phyloP scores from a whole-genome alignment of 2,797 vertebrate species.

The Catharus ustulatus region DNA sequence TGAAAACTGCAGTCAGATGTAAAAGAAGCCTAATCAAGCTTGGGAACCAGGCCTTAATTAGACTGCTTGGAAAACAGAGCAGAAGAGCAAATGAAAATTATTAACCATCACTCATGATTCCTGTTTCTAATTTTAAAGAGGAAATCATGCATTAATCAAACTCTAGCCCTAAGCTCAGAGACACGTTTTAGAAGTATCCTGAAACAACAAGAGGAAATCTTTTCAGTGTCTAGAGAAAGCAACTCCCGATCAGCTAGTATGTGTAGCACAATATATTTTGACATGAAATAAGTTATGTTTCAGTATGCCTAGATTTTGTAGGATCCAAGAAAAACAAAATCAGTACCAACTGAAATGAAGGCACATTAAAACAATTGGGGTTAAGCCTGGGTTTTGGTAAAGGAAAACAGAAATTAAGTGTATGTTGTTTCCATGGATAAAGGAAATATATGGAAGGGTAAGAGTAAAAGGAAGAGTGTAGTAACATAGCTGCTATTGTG shows the following conservation, averaged over 20 bases:
- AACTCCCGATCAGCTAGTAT: conserved; percentile 47
- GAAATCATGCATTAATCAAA: conserved; percentile 83
- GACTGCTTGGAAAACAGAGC: conserved; percentile 76
- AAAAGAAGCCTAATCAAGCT: conserved; percentile 77
- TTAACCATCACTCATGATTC: conserved; percentile 76
- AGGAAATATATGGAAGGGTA: background rate
- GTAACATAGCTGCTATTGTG: background rate
- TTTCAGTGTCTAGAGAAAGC: conserved; percentile 71
- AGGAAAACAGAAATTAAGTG: conserved; percentile 25
- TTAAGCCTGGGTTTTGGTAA: conserved; percentile 41
- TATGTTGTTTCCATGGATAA: conserved; percentile 17
- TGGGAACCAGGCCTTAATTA: conserved; percentile 80
- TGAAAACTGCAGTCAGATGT: conserved; percentile 81
- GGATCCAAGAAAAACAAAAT: conserved; percentile 54
- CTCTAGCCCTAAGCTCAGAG: conserved; percentile 63
- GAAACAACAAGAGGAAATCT: conserved; percentile 75
- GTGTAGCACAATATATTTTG: conserved; percentile 52
- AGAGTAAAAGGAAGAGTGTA: background rate
- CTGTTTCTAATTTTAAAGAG: conserved; percentile 84
- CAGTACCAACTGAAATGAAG: conserved; percentile 42
- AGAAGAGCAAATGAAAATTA: conserved; percentile 82
- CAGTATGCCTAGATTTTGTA: conserved; percentile 25
- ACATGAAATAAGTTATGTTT: conserved; percentile 33
- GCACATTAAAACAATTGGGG: conserved; percentile 24
- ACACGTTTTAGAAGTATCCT: conserved; percentile 70